These are phyloP conservation scores for Chaetops frenatus DNA, from an alignment of 2,113 vertebrate species.

Conservation along the genomic window DNA sequence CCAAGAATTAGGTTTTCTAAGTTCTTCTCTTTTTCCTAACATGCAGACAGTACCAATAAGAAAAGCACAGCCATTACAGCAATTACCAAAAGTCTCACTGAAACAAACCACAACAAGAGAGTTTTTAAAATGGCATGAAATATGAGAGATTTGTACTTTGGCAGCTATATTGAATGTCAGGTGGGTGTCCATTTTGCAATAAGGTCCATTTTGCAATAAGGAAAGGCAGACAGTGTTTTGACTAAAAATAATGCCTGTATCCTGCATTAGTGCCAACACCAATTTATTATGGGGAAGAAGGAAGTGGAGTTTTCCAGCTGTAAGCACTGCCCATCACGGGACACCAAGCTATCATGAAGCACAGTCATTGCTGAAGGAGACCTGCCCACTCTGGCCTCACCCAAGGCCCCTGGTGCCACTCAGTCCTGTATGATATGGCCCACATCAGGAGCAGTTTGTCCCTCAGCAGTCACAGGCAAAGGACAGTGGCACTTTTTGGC, in stretches of 20 bases:
- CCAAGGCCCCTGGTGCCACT: fast-evolving
- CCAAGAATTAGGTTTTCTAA: background rate
- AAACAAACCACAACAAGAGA: background rate
- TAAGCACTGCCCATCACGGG: background rate
- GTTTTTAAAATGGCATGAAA: background rate
- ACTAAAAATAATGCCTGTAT: background rate
- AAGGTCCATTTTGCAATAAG: background rate
- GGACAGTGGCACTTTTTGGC: fast-evolving
- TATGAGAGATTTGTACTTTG: background rate
- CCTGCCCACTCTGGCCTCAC: background rate
- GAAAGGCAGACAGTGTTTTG: background rate
- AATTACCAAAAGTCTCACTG: background rate
- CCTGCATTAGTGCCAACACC: background rate
- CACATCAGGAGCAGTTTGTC: fast-evolving
- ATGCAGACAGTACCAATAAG: background rate
- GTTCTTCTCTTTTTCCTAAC: background rate
- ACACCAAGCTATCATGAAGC: background rate
- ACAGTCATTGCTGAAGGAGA: background rate
- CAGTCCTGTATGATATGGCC: background rate
- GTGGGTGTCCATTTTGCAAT: fast-evolving
- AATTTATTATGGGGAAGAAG: background rate
- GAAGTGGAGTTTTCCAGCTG: background rate
- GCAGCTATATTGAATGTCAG: fast-evolving
- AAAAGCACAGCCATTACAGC: fast-evolving
- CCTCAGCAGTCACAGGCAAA: background rate